phyloP scores from a whole-genome alignment of 2,797 vertebrate genomes.

The Picus viridis region DNA sequence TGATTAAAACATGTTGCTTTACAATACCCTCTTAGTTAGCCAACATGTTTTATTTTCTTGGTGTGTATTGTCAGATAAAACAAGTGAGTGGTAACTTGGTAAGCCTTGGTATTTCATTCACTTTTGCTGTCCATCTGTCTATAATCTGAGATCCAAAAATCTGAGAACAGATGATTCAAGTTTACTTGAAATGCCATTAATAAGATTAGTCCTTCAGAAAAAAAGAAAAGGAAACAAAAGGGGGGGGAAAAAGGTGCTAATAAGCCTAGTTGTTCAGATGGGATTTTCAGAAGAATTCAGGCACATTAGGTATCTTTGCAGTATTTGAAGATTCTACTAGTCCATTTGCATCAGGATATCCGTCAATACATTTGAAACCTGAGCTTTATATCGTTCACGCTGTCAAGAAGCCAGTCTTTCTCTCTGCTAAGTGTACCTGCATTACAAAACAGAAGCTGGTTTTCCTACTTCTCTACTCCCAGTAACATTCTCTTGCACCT shows the following conservation, averaged over 20 bases:
- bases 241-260: not conserved
- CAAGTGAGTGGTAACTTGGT: not conserved
- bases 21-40: not conserved
- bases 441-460: not conserved
- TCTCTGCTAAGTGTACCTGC: not conserved
- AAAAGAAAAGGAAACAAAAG: not conserved
- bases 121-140: conserved; percentile 24
- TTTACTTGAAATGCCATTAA: conserved; percentile 20
- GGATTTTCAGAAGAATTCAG: not conserved
- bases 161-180: not conserved
- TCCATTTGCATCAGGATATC: not conserved
- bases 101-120: not conserved
- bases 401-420: not conserved
- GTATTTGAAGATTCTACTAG: not conserved
- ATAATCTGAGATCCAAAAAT: conserved; percentile 2
- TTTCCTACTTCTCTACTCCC: not conserved
- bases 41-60: not conserved
- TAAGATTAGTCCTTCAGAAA: not conserved
- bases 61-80: not conserved
- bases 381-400: not conserved
- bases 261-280: not conserved
- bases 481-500: not conserved
- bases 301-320: not conserved
- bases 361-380: not conserved
- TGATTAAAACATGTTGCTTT: not conserved